Evolutionary conservation across 1,140 invertebrate species (phyloP), one percentile per base, ranked within the genome.

Genomic region (Euura lappo): DNA sequence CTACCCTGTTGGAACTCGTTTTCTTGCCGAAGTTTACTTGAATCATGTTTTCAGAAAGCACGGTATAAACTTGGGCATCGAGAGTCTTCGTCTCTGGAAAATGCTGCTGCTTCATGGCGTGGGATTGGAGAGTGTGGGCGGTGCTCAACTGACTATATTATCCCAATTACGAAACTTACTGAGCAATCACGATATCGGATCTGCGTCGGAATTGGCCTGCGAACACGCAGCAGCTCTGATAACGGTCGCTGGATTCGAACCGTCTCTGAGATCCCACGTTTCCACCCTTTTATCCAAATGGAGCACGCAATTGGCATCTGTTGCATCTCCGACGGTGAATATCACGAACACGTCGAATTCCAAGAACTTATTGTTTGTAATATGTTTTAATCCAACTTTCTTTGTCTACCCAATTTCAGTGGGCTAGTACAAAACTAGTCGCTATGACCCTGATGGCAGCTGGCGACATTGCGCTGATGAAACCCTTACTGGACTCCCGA

Each of bases 1-100:
- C 28, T 28, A 28, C 28, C 28, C 28, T 28, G 28, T 28, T 1
- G 1, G 28, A 28, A 28, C 28, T 28, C 28, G 28, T 28, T 28
- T 28, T 28, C 28, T 28, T 28, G 51, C 13, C 2, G 10, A 60
- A 60, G 10, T 6, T n/a, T 60, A 6, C 28, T 28, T 60, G 13
- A 60, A 60, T 68, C 0, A 74, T 72, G 77, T 77, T 46, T 76
- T 44, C 44, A 82, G 79, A 11, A 75, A 79, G 71, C 70, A 71
- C 44, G 77, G 71, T 45, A 67, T 83, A 10, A 76, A 79, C 72
- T 45, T 88, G 1, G 75, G 81, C 28, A 86, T 85, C 4, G 87
- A 88, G 77, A 83, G 82, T 68, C 69, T 87, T 6, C 77, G 85
- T 42, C 69, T 88, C 1, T 88, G 86, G 86, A 81, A 77, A 71